Evolutionary conservation across 2,797 vertebrate species (phyloP).

Genomic region (Alectoris magna): DNA sequence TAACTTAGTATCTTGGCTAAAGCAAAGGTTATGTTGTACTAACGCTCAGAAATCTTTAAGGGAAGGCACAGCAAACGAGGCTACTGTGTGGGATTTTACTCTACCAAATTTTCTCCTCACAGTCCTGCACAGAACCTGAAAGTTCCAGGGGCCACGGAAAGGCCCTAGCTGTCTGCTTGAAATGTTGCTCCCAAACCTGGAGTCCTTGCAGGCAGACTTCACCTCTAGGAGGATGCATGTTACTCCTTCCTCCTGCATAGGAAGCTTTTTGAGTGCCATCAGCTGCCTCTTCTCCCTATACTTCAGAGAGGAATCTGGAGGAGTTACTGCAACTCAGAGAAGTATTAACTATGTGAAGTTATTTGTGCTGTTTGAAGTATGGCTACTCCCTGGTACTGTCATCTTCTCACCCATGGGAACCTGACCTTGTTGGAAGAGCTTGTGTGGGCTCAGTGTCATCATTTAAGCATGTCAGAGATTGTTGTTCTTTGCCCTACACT

Average conservation of each 20-base stretch:
- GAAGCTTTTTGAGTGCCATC: neutral
- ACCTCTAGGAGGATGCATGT: neutral
- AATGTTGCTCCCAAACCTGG: neutral
- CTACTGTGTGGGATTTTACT: neutral
- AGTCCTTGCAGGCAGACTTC: neutral
- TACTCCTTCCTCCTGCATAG: neutral
- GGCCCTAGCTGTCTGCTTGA: neutral
- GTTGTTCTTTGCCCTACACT: slow-evolving; percentile 39
- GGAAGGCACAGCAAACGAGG: neutral
- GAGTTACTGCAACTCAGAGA: slow-evolving; percentile 4
- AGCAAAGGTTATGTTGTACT: neutral
- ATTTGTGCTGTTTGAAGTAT: slow-evolving; percentile 46
- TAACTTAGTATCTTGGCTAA: neutral
- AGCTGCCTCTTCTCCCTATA: neutral
- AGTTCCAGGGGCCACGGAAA: neutral
- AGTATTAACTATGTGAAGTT: slow-evolving; percentile 20
- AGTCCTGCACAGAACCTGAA: neutral
- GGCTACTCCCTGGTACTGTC: slow-evolving; percentile 55
- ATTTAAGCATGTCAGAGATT: slow-evolving; percentile 38
- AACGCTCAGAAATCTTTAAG: neutral
- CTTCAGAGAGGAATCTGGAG: slow-evolving; percentile 8
- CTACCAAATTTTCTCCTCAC: neutral
- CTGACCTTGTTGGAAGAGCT: slow-evolving; percentile 43
- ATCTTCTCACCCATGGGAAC: slow-evolving; percentile 45
- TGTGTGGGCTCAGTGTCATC: slow-evolving; percentile 59